Evolutionary conservation across 2,113 vertebrate species (phyloP), one percentile per base, ranked within the genome.

Genomic region (Lutjanus erythropterus): DNA sequence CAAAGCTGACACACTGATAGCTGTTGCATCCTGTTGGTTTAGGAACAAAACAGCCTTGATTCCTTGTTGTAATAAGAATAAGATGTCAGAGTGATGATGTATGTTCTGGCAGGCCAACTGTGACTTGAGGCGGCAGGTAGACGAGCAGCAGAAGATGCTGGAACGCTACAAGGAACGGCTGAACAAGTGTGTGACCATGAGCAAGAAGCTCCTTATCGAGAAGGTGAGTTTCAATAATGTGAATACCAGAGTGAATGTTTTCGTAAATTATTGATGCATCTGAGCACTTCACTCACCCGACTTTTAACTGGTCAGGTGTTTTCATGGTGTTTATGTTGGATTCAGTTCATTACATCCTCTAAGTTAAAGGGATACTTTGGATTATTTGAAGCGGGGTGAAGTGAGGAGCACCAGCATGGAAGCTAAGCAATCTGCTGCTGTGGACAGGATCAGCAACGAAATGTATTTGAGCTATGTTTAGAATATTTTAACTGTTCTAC

Each of bases 171-270:
- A 98, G 86, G 97, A 99, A 88, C 94, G 97, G 75, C 96, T 99
- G 86, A 98, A 97, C 93, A 96, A 98, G 93, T 99, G 97, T 92
- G 97, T 97, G 85, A 98, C 96, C 0, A 98, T 99, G 97, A 98
- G 97, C 94, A 98, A 99, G 94, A 98, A 97, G 88, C 96, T 99
- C 47, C 96, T 99, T n/a, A 95, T 98, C 84, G 97, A 98, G 92
- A 98, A 98, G 96, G 97, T 99, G 59, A 84, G 94, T 84, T 11
- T 35, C 9, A 59, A 41, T 33, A 41, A 27, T 37, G 27, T 33
- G 9, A n/a, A 66, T 47, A 47, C 27, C 27, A 21, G 21, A 65
- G 12, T 9, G 1, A 16, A 3, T 35, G 12, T 37, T 33, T 31
- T 33, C 29, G 9, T 50, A 16, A 4, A 64, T 19, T 18, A 31